Evolutionary conservation across 2,113 vertebrate species (phyloP), one percentile per base, ranked within the genome.

Genomic region (Epinephelus lanceolatus): DNA sequence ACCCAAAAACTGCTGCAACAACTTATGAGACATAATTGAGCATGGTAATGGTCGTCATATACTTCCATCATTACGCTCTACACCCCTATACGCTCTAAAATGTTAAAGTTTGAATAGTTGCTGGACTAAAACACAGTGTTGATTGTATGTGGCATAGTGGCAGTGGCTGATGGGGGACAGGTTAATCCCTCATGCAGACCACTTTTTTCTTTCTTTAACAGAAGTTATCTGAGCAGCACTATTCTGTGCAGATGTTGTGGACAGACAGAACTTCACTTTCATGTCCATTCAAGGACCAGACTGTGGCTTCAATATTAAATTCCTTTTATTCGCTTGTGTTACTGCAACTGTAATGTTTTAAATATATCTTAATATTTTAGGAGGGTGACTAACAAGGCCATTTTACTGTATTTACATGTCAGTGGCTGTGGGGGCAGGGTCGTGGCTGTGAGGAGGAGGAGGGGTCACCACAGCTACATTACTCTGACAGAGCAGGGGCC

Each of bases 331-430:
- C n/a, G 42, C 17, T 25, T 40, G 59, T 76, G 7, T 57, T 21
- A 18, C n/a, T 27, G 21, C 10, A 40, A 71, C 15, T 40, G 21
- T 30, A 7, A 51, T 6, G 27, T 40, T 7, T 53, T 56, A 5
- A 62, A 33, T 37, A 19, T 33, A n/a, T 21, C 5, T 21, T 6
- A 7, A 19, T 23, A 23, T 27, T 27, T 17, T 13, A 45, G 5
- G 51, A 55, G 18, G 33, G 33, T 13, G 23, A 66, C 17, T 56
- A 57, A 45, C 37, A n/a, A 67, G 19, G 55, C n/a, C 27, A 56
- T 56, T 56, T 66, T 49, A 53, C 8, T 76, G 14, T 77, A 40
- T 47, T 68, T 59, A 57, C 40, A 65, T 57, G 18, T 55, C 5
- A 63, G 40, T 13, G 62, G 27, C n/a, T 42, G 17, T 12, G 23